Evolutionary conservation across 2,888 invertebrate genomes (phyloP), one percentile per base, ranked within the genome.

Genomic region (Eristalis arbustorum): DNA sequence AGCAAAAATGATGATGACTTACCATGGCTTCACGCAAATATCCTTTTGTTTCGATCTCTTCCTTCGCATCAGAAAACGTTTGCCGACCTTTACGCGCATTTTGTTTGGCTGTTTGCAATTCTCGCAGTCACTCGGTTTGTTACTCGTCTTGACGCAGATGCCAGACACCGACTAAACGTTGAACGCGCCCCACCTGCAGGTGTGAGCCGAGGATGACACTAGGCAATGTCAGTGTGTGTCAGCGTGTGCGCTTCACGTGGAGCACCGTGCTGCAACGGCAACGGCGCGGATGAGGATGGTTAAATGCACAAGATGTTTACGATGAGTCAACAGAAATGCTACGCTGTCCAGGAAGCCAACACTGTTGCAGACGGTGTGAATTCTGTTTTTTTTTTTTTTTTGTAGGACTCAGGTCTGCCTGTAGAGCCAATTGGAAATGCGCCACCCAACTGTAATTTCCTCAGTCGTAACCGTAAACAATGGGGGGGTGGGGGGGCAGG

Each of bases 21-120:
- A 92, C 92, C 91, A 91, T 88, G 92, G 91, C 89, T 90, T 90
- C 74, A 92, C 91, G 88, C 90, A 91, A 84, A 89, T 90, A 79
- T 91, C 92, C 75, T 85, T 88, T 81, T 88, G 88, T 88, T 88
- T 91, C 82, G 90, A 89, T 69, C 89, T 89, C 89, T 91, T 91
- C 49, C 91, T 90, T 69, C 91, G 90, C 88, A 91, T 87, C 88
- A 92, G 90, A 88, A 92, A 90, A 57, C 91, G 90, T 85, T 92
- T 92, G 81, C 91, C 90, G 75, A 92, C 91, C 85, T 92, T 92
- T 80, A 92, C 90, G 64, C 92, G 92, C 92, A 92, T 92, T 88
- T 62, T 79, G 59, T 37, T 49, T 49, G 49, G 49, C 49, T 49
- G 18, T 49, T n/a, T 49, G 49, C 49, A 49, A 6, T 49, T 49